phyloP scores from a whole-genome alignment of 2,888 invertebrate genomes.

The Tiliacea aurago region DNA sequence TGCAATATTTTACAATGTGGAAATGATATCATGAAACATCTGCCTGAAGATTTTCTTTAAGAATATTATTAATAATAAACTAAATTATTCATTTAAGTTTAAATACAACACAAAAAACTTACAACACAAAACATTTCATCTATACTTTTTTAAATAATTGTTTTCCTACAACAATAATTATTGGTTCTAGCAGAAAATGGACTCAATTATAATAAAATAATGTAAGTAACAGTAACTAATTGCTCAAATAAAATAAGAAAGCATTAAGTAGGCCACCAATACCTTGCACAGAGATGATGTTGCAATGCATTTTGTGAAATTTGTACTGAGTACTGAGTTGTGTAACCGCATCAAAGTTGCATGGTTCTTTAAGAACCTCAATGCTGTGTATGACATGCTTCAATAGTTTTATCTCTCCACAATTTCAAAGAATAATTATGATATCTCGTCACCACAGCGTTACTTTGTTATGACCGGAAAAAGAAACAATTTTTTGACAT shows the following conservation, averaged over 20 bases:
- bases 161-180: not conserved
- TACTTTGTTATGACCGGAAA: constrained; percentile 81
- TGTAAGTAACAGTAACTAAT: constrained; percentile 13
- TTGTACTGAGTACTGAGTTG: constrained; percentile 74
- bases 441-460: constrained; percentile 85
- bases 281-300: constrained; percentile 86
- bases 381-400: constrained; percentile 82
- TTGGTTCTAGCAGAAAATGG: not conserved
- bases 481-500: constrained; percentile 68
- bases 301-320: constrained; percentile 82
- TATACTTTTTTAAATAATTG: not conserved
- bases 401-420: constrained; percentile 69
- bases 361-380: constrained; percentile 76
- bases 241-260: constrained; percentile 52
- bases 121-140: not conserved
- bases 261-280: constrained; percentile 73
- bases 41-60: not conserved
- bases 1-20: not conserved
- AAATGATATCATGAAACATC: not conserved
- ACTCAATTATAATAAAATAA: constrained; percentile 19
- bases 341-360: constrained; percentile 74
- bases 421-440: constrained; percentile 75
- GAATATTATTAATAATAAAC: not conserved
- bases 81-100: too few species aligned
- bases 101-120: not conserved